Conservation (phyloP, 1,140 invertebrate species). For the Apolygus lucorum region DNA sequence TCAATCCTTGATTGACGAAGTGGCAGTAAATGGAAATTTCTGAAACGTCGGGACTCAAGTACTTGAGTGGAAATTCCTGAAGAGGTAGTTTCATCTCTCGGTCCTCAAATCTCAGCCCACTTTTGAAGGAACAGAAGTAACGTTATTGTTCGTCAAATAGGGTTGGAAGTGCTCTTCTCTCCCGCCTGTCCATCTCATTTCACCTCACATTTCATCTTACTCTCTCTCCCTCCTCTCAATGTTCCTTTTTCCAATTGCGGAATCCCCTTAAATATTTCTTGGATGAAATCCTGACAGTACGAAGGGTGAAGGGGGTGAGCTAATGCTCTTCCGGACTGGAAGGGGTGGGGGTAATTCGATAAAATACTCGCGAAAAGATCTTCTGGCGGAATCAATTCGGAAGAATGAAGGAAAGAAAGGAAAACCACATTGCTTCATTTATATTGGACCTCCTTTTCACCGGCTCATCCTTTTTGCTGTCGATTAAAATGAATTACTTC, state of each 20-base stretch:
- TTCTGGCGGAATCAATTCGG: neutral
- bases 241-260: conserved; percentile 7
- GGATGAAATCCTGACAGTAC: neutral
- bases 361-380: conserved; percentile 1
- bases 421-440: neutral
- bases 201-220: neutral
- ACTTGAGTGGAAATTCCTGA: conserved; percentile 7
- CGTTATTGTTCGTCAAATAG: conserved; percentile 12
- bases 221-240: neutral
- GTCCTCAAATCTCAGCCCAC: neutral
- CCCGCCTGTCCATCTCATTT: neutral
- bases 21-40: too few species aligned
- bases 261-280: conserved; percentile 12
- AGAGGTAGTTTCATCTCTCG: neutral
- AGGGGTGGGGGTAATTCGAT: conserved; percentile 5
- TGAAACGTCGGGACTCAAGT: neutral
- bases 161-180: neutral
- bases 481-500: too few species aligned
- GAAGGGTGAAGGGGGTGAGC: neutral
- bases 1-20: too few species aligned
- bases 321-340: conserved; percentile 8
- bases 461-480: too few species aligned
- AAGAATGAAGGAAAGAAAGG: neutral
- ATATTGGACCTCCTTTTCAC: too few species aligned
- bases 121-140: conserved; percentile 5